Conservation (phyloP, 1,140 invertebrate species). For the Drosophila fuyamai region DNA sequence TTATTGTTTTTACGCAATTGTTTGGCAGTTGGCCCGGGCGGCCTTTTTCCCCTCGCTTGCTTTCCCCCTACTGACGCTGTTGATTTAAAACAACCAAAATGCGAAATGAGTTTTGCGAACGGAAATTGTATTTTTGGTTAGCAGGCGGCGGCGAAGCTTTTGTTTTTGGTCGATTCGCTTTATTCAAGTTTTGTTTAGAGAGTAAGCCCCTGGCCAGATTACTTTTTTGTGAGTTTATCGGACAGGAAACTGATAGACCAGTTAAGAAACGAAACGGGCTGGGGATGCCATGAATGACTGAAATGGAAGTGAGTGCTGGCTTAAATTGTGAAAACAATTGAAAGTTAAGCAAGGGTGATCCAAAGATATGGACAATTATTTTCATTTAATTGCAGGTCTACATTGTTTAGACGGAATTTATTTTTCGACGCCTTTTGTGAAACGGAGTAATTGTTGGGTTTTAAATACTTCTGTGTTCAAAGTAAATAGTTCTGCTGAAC, state of each 20-base stretch:
- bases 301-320: slow-evolving; percentile 4
- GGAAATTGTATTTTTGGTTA: slow-evolving; percentile 80
- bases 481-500: no score
- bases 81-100: slow-evolving; percentile 82
- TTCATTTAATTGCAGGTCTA: slow-evolving; percentile 9
- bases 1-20: slow-evolving; percentile 82
- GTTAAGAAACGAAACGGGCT: background rate
- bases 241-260: slow-evolving; percentile 23
- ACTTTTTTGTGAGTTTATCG: slow-evolving; percentile 46
- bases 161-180: slow-evolving; percentile 48
- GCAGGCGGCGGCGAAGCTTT: slow-evolving; percentile 41
- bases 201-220: slow-evolving; percentile 46
- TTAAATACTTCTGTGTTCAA: no score
- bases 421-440: background rate
- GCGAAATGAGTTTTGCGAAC: slow-evolving; percentile 78
- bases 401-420: background rate
- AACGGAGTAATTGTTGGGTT: background rate
- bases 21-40: slow-evolving; percentile 68
- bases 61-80: slow-evolving; percentile 38
- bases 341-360: slow-evolving; percentile 24
- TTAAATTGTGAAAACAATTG: slow-evolving; percentile 29
- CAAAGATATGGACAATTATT: slow-evolving; percentile 25
- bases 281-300: slow-evolving; percentile 1
- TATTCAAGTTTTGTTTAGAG: slow-evolving; percentile 53
- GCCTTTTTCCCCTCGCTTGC: slow-evolving; percentile 24